Evolutionary conservation across 2,113 vertebrate genomes (phyloP).

Genomic region (Menura novaehollandiae): DNA sequence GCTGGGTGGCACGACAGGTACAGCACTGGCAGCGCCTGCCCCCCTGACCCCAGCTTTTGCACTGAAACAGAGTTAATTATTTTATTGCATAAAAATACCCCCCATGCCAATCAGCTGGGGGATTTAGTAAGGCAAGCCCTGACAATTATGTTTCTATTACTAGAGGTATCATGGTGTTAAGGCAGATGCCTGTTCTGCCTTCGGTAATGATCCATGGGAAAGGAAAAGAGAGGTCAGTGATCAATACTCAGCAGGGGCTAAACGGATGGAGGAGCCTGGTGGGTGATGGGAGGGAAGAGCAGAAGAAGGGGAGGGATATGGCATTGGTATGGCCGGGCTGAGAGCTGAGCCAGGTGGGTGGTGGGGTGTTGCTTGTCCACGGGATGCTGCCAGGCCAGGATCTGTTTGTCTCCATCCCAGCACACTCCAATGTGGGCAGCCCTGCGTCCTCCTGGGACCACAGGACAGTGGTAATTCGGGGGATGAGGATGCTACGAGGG

Average conservation of each 20-base stretch:
- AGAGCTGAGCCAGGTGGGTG: fast-evolving
- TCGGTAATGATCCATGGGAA: background rate
- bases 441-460: background rate
- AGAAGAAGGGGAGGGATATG: background rate
- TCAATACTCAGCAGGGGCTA: constrained; percentile 7
- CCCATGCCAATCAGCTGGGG: background rate
- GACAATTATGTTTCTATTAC: constrained; percentile 7
- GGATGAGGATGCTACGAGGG: background rate
- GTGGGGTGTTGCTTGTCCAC: fast-evolving
- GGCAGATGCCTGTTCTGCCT: background rate
- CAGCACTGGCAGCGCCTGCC: fast-evolving
- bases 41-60: background rate
- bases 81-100: background rate
- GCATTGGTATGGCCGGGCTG: fast-evolving
- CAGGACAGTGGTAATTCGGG: background rate
- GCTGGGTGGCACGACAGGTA: fast-evolving
- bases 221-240: background rate
- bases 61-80: background rate
- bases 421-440: fast-evolving
- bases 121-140: constrained; percentile 10
- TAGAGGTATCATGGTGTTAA: background rate
- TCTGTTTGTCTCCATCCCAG: background rate
- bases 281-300: background rate
- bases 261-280: background rate
- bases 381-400: background rate